Evolutionary conservation across 2,888 invertebrate species (phyloP).

Genomic region (Caenorhabditis afra): DNA sequence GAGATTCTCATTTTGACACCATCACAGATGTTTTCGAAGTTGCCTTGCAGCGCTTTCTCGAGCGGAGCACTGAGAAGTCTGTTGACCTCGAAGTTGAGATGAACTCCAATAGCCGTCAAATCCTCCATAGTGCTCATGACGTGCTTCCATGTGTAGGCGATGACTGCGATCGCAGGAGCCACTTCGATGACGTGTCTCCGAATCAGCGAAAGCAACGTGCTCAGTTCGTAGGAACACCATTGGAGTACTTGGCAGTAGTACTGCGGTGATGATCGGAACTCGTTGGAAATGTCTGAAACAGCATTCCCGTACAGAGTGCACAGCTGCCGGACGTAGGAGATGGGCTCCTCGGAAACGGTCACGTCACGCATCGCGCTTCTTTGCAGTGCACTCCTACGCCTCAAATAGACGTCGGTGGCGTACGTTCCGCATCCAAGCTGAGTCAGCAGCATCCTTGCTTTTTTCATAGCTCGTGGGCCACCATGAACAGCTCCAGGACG

Average conservation of each 20-base stretch:
- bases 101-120: conserved; percentile 85
- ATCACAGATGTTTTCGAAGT: conserved; percentile 89
- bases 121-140: conserved; percentile 75
- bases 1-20: conserved; percentile 86
- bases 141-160: conserved; percentile 76
- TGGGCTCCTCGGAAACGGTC: conserved; percentile 69
- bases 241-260: conserved; percentile 74
- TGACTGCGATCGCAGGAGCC: conserved; percentile 77
- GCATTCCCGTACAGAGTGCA: conserved; percentile 68
- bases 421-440: conserved; percentile 73
- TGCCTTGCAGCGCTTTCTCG: conserved; percentile 87
- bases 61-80: conserved; percentile 88
- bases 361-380: conserved; percentile 67
- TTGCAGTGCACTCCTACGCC: conserved; percentile 71
- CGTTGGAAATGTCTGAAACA: conserved; percentile 74
- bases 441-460: conserved; percentile 66
- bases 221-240: conserved; percentile 79
- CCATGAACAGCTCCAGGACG: conserved; percentile 77
- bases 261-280: conserved; percentile 69
- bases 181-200: conserved; percentile 79
- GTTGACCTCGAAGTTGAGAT: conserved; percentile 92
- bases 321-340: conserved; percentile 77
- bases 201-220: conserved; percentile 73
- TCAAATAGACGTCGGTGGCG: conserved; percentile 77
- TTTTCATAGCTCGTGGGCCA: conserved; percentile 74